Conservation (phyloP, 2,797 vertebrate genomes). For the Hapalemur alaotrensis region DNA sequence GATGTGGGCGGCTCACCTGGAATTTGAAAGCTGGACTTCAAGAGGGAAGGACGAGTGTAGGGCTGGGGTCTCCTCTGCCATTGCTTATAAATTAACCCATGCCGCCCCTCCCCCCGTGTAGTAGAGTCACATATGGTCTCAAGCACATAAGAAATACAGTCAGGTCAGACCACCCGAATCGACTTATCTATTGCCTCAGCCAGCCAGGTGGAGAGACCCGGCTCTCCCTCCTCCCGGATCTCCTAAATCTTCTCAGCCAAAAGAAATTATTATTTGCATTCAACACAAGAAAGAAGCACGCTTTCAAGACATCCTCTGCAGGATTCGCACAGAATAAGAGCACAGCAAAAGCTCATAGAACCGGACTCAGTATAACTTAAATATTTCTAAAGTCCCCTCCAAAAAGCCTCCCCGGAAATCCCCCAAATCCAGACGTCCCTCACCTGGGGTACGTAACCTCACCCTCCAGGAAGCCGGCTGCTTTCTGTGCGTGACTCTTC, state of each 20-base stretch:
- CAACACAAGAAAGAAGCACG: neutral
- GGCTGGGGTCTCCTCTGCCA: neutral
- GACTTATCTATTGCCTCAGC: neutral
- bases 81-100: neutral
- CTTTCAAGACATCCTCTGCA: neutral
- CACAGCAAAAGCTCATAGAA: neutral
- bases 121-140: rapidly evolving
- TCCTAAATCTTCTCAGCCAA: neutral
- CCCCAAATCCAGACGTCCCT: neutral
- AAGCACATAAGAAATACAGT: rapidly evolving
- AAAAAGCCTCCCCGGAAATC: neutral
- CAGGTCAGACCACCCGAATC: neutral
- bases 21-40: neutral
- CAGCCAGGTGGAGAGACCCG: neutral
- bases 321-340: neutral
- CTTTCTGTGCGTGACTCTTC: rapidly evolving
- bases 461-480: neutral
- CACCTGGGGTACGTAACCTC: rapidly evolving
- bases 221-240: neutral
- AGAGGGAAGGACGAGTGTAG: neutral
- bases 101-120: too few species aligned
- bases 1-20: neutral
- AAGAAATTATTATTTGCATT: neutral
- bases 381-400: neutral
- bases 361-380: neutral